Conservation (phyloP, 2,888 invertebrate species). For the Drosophila meridionalis region DNA sequence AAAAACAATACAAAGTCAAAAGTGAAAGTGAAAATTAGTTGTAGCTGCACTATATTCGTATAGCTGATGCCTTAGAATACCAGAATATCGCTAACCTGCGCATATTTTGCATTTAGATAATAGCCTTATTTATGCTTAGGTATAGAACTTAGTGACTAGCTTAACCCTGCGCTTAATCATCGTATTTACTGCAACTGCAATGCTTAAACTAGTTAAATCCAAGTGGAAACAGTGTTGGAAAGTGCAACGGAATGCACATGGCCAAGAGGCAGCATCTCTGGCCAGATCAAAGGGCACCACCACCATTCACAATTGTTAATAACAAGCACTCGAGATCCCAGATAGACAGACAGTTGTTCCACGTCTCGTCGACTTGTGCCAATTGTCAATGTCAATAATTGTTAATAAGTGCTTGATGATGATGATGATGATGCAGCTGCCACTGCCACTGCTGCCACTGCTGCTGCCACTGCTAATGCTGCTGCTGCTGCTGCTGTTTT, state of each 20-base stretch:
- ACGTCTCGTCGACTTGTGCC: conserved; percentile 45
- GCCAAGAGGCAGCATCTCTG: conserved; percentile 10
- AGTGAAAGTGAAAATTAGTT: neutral
- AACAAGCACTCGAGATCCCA: conserved; percentile 29
- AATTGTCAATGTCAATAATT: conserved; percentile 81
- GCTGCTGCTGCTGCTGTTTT: conserved; percentile 7
- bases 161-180: conserved; percentile 31
- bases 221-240: conserved; percentile 5
- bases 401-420: conserved; percentile 66
- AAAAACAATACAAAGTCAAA: neutral
- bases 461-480: conserved; percentile 11
- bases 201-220: neutral
- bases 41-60: conserved; percentile 19
- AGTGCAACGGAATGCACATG: conserved; percentile 2
- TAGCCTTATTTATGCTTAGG: conserved; percentile 29
- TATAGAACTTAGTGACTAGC: conserved; percentile 30
- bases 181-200: neutral
- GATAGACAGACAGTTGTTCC: conserved; percentile 32
- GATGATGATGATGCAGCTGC: conserved; percentile 10
- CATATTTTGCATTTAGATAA: neutral
- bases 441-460: neutral
- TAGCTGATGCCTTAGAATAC: neutral
- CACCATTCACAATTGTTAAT: conserved; percentile 50
- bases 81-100: conserved; percentile 5
- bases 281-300: conserved; percentile 49